phyloP scores from a whole-genome alignment of 2,113 vertebrate genomes.

The Euleptes europaea region DNA sequence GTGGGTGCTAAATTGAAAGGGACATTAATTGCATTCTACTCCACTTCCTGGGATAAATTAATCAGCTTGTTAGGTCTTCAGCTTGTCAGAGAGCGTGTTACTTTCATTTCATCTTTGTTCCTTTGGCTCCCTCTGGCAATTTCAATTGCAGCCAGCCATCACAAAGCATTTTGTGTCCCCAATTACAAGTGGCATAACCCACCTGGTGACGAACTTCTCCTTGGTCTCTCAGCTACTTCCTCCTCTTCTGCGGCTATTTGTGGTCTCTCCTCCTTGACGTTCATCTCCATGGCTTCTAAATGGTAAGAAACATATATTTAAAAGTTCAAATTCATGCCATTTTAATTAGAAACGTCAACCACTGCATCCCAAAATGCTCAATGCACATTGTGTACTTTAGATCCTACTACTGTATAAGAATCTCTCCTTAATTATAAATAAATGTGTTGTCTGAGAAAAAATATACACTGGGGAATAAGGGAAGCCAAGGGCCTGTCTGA shows the following conservation, averaged over 20 bases:
- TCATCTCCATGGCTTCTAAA: not conserved
- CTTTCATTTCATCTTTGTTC: conserved; percentile 25
- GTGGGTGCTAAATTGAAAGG: conserved; percentile 32
- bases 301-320: not conserved
- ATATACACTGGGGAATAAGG: not conserved
- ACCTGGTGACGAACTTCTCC: not conserved
- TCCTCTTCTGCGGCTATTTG: not conserved
- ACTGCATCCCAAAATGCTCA: not conserved
- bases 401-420: not conserved
- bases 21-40: conserved; percentile 34
- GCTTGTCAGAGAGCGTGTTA: conserved; percentile 14
- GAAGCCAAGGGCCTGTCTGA: not conserved
- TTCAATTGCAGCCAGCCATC: conserved; percentile 12
- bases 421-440: too few species aligned
- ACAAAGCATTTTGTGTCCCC: not conserved
- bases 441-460: not conserved
- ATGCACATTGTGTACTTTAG: not conserved
- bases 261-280: not conserved
- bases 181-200: not conserved
- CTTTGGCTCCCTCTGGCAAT: conserved; percentile 23
- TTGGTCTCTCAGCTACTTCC: not conserved
- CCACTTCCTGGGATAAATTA: conserved; percentile 28
- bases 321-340: not conserved
- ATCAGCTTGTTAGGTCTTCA: conserved; percentile 29
- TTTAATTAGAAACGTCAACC: not conserved